Base-by-base conservation (phyloP, 2,113 vertebrate genomes). In the Euleptes europaea region DNA sequence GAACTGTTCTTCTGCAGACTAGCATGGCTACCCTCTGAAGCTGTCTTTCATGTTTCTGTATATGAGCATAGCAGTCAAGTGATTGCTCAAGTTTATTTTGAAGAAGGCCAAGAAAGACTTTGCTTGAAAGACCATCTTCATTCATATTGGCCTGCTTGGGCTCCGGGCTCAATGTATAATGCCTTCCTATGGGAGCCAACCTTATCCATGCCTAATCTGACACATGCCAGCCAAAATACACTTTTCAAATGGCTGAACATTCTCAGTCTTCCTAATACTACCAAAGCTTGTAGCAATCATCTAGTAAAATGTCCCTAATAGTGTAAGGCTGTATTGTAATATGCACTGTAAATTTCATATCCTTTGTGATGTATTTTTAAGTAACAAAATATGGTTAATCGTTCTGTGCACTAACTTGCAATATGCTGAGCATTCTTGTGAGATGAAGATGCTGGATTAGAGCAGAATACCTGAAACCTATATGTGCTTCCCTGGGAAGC, bases 311-410 rank as follows among this genome's bases (percentile, higher is more conserved):
- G 38, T 33, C 35, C 42, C 31, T 83, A 83, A 74, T 65, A 47
- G 71, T n/a, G 73, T 12, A 76, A 49, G 73, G 60, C n/a, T 67
- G n/a, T 72, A 76, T 77, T 84, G 44, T 75, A 75, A 83, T 65
- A 83, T 65, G 57, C 82, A 49, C 82, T 65, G 57, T 84, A 84
- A 77, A 84, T 84, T 51, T 84, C 60, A 76, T 76, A 51, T 44
- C 42, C 17, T 75, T 84, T 77, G 44, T 47, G 28, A 84, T 54
- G 26, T 67, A 35, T 63, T 84, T 75, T 66, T 84, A 84, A 84
- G 19, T 49, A 76, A 76, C 42, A 31, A 44, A 38, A 66, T 42
- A 76, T 42, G 14, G 54, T 83, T 83, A 83, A 83, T 74, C 82
- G 54, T 77, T 67, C 63, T 40, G 17, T 33, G 44, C 33, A 67